Base-by-base conservation (phyloP, 1,140 invertebrate species). In the Thrips palmi region DNA sequence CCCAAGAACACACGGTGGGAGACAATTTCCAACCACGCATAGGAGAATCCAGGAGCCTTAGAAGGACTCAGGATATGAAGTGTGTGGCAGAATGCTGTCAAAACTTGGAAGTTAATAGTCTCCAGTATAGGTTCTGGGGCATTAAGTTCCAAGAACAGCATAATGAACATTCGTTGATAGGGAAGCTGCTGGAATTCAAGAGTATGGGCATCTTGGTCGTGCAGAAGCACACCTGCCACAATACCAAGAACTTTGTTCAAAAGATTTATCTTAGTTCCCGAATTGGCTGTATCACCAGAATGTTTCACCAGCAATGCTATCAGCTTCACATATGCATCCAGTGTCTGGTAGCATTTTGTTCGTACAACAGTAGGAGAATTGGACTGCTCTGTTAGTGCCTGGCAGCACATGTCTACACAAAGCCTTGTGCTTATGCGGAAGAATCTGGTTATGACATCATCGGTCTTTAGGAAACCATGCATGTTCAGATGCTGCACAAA, bases 261-360 rank as follows among this genome's bases (percentile, higher is more conserved):
- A 7, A 98, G 60, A 60, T 97, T 97, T 8, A 97, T 80, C 62
- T 98, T 98, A 0, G 91, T 92, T 1, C 78, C 78, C 1, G 79
- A 84, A 55, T 89, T 94, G 6, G 70, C 74, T 2, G 71, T 69
- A 46, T 96, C 89, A 1, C 84, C 81, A 0, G 80, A 84, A 54
- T 97, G 91, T 52, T 96, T 97, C n/a, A 98, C 87, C 4, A 99
- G 65, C 11, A 97, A 63, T 1, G 91, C 82, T 21, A 97, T 89
- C 1, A 97, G 67, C 35, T 88, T 74, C 1, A 94, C 89, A 56
- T 89, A 96, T 0, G 92, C 87, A 63, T 97, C 94, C 21, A 97
- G 68, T 40, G 88, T 92, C 42, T 89, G 74, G 56, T 94, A 97
- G 57, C 91, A 94, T 58, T 96, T 96, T 8, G 66, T 72, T 42